Evolutionary conservation across 2,888 invertebrate genomes (phyloP).

Genomic region (Pseudococcus viburni): DNA sequence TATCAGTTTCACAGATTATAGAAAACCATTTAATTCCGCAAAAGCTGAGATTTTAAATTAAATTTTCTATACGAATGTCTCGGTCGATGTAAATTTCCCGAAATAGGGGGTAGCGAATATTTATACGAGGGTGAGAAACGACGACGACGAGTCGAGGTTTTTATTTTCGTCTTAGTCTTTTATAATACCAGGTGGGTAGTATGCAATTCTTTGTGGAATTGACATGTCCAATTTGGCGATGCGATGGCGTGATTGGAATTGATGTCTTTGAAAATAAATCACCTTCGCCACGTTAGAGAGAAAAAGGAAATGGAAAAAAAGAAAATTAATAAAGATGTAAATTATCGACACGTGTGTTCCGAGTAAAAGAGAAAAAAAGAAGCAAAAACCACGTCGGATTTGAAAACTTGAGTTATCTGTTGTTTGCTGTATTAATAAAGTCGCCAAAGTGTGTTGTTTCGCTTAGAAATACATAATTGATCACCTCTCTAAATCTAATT

Average conservation of each 20-base stretch:
- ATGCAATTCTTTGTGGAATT: conserved; percentile 24
- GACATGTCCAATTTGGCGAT: conserved; percentile 20
- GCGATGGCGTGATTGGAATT: conserved; percentile 21
- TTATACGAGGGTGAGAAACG: conserved; percentile 38
- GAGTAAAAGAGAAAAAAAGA: not conserved
- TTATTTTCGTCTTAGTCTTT: conserved; percentile 9
- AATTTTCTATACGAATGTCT: conserved; percentile 34
- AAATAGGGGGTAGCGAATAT: conserved; percentile 25
- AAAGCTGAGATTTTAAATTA: conserved; percentile 51
- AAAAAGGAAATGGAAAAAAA: not conserved
- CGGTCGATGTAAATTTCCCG: conserved; percentile 38
- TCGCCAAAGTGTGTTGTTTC: conserved; percentile 7
- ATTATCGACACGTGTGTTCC: not conserved
- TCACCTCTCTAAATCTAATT: not conserved
- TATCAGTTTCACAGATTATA: conserved; percentile 55
- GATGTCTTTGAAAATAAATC: conserved; percentile 22
- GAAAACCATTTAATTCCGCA: conserved; percentile 39
- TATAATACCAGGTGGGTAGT: not conserved
- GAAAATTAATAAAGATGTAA: conserved; percentile 20
- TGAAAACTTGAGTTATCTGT: not conserved
- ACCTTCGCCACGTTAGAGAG: not conserved
- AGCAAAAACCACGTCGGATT: not conserved
- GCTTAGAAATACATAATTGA: not conserved
- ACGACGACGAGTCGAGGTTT: conserved; percentile 1
- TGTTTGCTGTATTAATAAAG: not conserved